Base-by-base conservation (phyloP, 2,113 vertebrate species). In the Zosterops japonicus region DNA sequence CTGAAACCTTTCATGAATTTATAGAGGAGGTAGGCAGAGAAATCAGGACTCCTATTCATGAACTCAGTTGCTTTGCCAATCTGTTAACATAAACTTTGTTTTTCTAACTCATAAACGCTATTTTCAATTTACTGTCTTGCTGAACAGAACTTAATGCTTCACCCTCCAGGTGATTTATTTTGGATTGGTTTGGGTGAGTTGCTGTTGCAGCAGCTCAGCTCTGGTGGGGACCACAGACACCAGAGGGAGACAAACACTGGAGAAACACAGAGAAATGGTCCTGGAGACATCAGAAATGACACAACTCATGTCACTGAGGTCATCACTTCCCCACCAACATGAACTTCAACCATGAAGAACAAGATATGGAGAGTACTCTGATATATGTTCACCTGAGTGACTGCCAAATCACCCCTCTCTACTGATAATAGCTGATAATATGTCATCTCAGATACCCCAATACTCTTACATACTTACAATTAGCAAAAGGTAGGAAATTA, bases 181-280 rank as follows among this genome's bases (percentile, higher is more conserved):
- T 27, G 44, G 39, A 79, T 1, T 49, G n/a, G 0, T 79, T 81
- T 79, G 39, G 60, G 17, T 20, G 82, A 72, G 42, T 25, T 83
- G 47, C 76, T 70, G 35, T 12, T 74, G 71, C 63, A 90, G 80
- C 65, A 89, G 55, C 17, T 36, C 16, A 74, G 35, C 24, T 83
- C 59, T 81, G 76, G 21, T 60, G 44, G 33, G 74, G 28, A 44
- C 39, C 91, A 70, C 79, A 81, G 90, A 96, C 94, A 96, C 70
- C 93, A 95, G 94, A 94, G 94, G 96, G 93, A 95, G 89, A 97
- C 76, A 95, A 87, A 96, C 2, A 8, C 83, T 80, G 65, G 78
- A 55, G 70, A 72, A 94, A 82, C 31, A 64, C 41, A 87, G 25
- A 86, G 29, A 67, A 69, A 63, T 4, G 6, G 25, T 36, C 64